phyloP scores from a whole-genome alignment of 2,888 invertebrate genomes.

The Chloroclysta siterata region DNA sequence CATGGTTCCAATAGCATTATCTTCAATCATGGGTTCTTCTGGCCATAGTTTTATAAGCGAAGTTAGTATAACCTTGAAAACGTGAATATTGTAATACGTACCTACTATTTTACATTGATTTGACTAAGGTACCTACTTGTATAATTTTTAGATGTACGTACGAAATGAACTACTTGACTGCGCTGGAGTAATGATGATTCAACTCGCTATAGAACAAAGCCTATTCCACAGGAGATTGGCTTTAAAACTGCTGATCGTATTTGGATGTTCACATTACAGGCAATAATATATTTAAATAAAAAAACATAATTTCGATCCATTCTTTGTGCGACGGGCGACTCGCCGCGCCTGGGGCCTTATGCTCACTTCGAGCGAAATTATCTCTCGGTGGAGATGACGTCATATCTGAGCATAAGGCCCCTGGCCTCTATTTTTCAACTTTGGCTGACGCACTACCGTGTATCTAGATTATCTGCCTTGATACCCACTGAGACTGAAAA shows the following conservation, averaged over 20 bases:
- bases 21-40: slow-evolving; percentile 48
- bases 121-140: no score
- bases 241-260: slow-evolving; percentile 60
- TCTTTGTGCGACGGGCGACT: no score
- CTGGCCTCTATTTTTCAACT: no score
- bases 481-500: no score
- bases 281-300: slow-evolving; percentile 39
- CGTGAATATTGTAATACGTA: neutral
- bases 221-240: slow-evolving; percentile 60
- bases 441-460: no score
- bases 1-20: slow-evolving; percentile 57
- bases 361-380: no score
- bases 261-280: slow-evolving; percentile 76
- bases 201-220: slow-evolving; percentile 62
- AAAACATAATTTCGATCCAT: no score
- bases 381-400: no score
- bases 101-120: neutral
- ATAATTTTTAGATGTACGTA: slow-evolving; percentile 54
- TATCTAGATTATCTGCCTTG: no score
- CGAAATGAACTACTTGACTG: slow-evolving; percentile 62
- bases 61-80: slow-evolving; percentile 45
- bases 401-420: no score
- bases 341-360: no score
- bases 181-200: slow-evolving; percentile 62
- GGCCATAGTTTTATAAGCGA: slow-evolving; percentile 49